These are phyloP conservation scores for Oncorhynchus masou DNA, from an alignment of 2,113 vertebrate genomes.

Conservation along the genomic window DNA sequence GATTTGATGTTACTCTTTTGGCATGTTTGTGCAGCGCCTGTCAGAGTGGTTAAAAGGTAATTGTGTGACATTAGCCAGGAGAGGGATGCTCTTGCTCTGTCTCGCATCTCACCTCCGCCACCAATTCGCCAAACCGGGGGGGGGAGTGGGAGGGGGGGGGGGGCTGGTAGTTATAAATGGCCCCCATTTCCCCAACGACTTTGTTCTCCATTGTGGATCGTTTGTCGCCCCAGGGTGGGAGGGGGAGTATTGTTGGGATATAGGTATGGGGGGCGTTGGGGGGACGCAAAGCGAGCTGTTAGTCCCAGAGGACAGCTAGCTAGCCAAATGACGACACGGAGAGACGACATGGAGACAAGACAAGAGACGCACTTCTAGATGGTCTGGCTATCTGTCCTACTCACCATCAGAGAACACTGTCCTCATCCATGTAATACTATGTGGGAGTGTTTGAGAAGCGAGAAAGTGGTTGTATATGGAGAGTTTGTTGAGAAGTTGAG, in stretches of 20 bases:
- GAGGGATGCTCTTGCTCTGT: conserved; percentile 53
- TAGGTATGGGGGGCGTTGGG: no score
- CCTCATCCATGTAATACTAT: no score
- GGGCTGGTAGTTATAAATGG: conserved; percentile 78
- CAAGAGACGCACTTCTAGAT: conserved; percentile 8
- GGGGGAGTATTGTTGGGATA: background rate
- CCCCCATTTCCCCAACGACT: conserved; percentile 76
- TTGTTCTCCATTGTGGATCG: conserved; percentile 72
- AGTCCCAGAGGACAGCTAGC: no score
- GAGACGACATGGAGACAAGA: conserved; percentile 4
- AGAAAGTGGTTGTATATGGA: no score
- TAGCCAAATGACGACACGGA: background rate
- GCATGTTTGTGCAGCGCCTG: conserved; percentile 74
- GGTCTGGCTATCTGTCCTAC: background rate
- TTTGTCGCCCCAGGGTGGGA: conserved; percentile 60
- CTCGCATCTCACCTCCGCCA: conserved; percentile 6
- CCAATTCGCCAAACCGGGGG: conserved; percentile 16
- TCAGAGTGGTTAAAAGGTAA: conserved; percentile 88
- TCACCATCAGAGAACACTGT: no score
- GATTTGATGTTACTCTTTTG: conserved; percentile 80
- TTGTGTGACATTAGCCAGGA: conserved; percentile 81
- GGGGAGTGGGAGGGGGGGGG: conserved; percentile 1
- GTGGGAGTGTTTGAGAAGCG: no score
- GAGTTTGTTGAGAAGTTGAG: no score
- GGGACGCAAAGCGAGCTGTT: no score